phyloP scores from a whole-genome alignment of 2,113 vertebrate genomes.

The Jaculus jaculus region DNA sequence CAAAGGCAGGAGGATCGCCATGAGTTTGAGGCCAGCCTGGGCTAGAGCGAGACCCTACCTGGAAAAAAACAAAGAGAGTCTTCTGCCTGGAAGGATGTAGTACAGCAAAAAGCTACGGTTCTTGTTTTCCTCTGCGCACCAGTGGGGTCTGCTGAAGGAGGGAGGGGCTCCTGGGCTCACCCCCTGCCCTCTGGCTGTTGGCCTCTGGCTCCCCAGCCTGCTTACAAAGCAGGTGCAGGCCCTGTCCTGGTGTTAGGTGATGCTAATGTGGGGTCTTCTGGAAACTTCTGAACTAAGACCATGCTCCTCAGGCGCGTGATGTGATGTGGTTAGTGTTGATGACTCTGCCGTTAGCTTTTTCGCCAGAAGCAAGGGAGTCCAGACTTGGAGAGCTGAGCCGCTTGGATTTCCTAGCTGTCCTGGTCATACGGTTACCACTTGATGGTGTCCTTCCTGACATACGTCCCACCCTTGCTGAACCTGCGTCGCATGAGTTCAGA shows the following conservation, averaged over 20 bases:
- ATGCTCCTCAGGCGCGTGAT: not conserved
- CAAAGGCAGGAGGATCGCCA: no score
- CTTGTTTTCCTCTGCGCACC: not conserved
- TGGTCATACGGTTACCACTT: not conserved
- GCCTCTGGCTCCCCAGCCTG: not conserved
- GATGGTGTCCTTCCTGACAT: not conserved
- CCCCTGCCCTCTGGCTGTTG: not conserved
- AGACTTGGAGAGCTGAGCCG: not conserved
- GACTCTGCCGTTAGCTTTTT: not conserved
- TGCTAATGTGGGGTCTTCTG: not conserved
- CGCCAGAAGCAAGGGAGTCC: not conserved
- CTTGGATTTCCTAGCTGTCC: not conserved
- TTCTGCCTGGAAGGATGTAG: not conserved
- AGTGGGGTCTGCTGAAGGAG: not conserved
- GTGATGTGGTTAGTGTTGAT: not conserved
- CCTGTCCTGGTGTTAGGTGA: not conserved
- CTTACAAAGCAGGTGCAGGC: slow-evolving; percentile 3
- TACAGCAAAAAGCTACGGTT: not conserved
- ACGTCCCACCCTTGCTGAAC: not conserved
- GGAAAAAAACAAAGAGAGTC: no score
- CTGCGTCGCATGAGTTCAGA: not conserved
- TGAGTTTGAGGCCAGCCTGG: no score
- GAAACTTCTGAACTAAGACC: not conserved
- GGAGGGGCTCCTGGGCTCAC: not conserved
- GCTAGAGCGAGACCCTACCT: no score